These are phyloP conservation scores for Chesias legatella DNA, from an alignment of 2,888 invertebrate species.

Conservation along the genomic window DNA sequence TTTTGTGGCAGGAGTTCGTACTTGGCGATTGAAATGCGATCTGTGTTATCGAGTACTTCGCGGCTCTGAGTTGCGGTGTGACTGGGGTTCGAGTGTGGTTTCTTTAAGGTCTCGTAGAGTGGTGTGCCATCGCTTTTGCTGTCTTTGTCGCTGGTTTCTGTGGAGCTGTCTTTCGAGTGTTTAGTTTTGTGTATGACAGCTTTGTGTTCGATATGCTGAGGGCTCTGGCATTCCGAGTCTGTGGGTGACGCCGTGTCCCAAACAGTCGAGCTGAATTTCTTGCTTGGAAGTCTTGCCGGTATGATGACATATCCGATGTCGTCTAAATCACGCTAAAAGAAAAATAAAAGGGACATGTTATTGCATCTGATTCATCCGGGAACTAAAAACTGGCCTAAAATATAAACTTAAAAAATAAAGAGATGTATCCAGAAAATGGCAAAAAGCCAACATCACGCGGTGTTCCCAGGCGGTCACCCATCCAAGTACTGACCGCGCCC, in stretches of 20 bases:
- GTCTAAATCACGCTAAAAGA: constrained; percentile 57
- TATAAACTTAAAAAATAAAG: too few species aligned
- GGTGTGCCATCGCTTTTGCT: constrained; percentile 50
- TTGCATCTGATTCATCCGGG: too few species aligned
- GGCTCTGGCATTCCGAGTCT: constrained; percentile 60
- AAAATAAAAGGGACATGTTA: too few species aligned
- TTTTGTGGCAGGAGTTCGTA: constrained; percentile 51
- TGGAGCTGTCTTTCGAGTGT: constrained; percentile 37
- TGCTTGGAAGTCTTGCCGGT: constrained; percentile 53
- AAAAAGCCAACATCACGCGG: constrained; percentile 59
- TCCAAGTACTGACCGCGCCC: constrained; percentile 72
- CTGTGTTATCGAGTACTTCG: constrained; percentile 42
- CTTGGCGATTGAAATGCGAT: constrained; percentile 32
- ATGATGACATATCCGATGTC: constrained; percentile 65
- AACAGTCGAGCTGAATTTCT: constrained; percentile 50
- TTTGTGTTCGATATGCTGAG: constrained; percentile 48
- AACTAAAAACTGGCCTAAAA: too few species aligned
- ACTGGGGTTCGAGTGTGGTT: constrained; percentile 33
- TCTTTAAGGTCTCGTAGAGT: constrained; percentile 55
- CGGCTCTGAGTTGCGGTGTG: constrained; percentile 47
- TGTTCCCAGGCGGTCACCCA: constrained; percentile 73
- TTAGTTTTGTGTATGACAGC: constrained; percentile 48
- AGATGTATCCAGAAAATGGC: neutral
- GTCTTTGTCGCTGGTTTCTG: constrained; percentile 57
- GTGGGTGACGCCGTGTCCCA: constrained; percentile 61